Evolutionary conservation across 1,140 invertebrate genomes (phyloP), one percentile per base, ranked within the genome.

Genomic region (Papilio polyxenes): DNA sequence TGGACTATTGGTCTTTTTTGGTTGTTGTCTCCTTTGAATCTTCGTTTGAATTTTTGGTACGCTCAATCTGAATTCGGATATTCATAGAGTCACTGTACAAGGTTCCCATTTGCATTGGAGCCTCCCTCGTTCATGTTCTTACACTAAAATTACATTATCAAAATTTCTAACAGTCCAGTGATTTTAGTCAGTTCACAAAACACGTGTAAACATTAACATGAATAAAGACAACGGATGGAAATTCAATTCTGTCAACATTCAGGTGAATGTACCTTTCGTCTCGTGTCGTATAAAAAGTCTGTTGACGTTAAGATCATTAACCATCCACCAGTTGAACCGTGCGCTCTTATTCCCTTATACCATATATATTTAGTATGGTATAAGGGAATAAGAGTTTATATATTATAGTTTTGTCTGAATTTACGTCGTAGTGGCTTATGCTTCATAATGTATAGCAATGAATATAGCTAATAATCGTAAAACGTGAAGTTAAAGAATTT

Each of bases 391-490:
- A n/a, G n/a, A n/a, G n/a, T n/a, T n/a, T n/a, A n/a, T n/a, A n/a
- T n/a, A n/a, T n/a, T n/a, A n/a, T n/a, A n/a, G 59, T 23, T 1
- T 23, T 62, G 11, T n/a, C 56, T n/a, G 53, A n/a, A 56, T 17
- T 69, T 72, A 37, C 31, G 31, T 72, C 11, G 13, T 40, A 15
- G 11, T 31, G 23, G 23, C 31, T 72, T 7, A 31, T 65, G 2
- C 62, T 65, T 13, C 3, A 15, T 31, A 69, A 69, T 37, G 31
- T 37, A 72, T 6, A 4, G 65, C 15, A 72, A 72, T 37, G 65
- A 72, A 72, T 72, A 37, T 3, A 72, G 31, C 23, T 72, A 72
- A 72, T 72, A 72, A 72, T 72, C 31, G 31, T 72, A 72, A 72
- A 72, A 72, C 13, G 31, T 72, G 11, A 56, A 17, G 15, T 72